phyloP scores from a whole-genome alignment of 2,797 vertebrate genomes.

The Eulemur rubriventer region DNA sequence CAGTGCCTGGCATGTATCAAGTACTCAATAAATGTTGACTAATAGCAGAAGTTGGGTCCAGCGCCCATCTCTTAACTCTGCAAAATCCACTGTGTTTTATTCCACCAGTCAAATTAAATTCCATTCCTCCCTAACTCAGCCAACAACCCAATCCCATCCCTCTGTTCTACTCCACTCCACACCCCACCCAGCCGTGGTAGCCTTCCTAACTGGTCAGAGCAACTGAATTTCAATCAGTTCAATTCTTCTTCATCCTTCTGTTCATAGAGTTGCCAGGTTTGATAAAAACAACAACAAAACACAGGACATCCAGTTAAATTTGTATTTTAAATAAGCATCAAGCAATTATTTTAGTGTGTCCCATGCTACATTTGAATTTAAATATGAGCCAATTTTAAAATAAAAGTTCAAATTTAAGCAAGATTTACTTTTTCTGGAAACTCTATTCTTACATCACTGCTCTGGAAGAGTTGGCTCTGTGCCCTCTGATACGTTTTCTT shows the following conservation, averaged over 20 bases:
- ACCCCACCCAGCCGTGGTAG: not conserved
- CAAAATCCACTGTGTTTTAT: not conserved
- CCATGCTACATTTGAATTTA: not conserved
- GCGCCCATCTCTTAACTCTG: not conserved
- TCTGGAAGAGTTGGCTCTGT: not conserved
- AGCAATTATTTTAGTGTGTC: not conserved
- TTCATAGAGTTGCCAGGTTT: not conserved
- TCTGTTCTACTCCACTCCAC: not conserved
- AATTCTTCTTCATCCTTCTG: not conserved
- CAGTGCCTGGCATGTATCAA: accelerated
- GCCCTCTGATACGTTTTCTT: not conserved
- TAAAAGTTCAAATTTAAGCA: not conserved
- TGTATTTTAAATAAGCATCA: not conserved
- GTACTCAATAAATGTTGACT: not conserved
- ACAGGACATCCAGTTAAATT: not conserved
- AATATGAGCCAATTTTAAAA: not conserved
- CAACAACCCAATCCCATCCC: not conserved
- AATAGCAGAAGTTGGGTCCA: not conserved
- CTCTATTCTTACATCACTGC: not conserved
- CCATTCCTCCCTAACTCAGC: not conserved
- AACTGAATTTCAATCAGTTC: not conserved
- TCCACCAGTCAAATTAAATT: not conserved
- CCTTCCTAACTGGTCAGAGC: not conserved
- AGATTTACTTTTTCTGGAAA: not conserved
- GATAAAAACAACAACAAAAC: not conserved